Evolutionary conservation across 2,797 vertebrate species (phyloP), one percentile per base, ranked within the genome.

Genomic region (Meda fulgida): DNA sequence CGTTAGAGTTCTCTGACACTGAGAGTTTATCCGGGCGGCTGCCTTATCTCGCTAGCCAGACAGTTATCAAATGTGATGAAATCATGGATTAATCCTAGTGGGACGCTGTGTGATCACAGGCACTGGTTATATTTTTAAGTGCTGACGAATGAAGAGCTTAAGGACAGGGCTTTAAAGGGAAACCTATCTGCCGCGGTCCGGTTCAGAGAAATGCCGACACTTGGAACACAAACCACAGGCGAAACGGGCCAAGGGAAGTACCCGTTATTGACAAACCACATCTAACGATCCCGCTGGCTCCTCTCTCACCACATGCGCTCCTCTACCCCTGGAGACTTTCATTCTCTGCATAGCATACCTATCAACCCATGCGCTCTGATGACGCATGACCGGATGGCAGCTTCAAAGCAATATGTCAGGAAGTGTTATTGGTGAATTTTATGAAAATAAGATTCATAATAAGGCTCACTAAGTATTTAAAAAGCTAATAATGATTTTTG

Each of bases 231-330:
- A 77, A 73, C 87, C 84, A 91, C 60, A 71, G 72, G 48, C 48
- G 31, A 79, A 81, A 63, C 34, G 31, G 65, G 63, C 88, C 89
- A 86, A 71, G 89, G 90, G 91, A 91, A 92, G 89, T 48, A 85
- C 66, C 87, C 87, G 63, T 88, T 26, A 88, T 90, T 92, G 91
- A 91, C 93, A 91, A 92, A 92, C 89, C 88, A 87, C 90, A 89
- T 92, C 89, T 89, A 87, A 91, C 87, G 84, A 87, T 85, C 81
- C 60, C 80, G 69, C 80, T 85, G 86, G 89, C 90, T 84, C 84
- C 34, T 18, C 46, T 81, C 51, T 90, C 89, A 88, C 92, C 89
- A 88, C 87, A 91, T 38, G 63, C 31, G 19, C 16, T 38, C 13
- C 19, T 72, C 13, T 23, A 31, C 48, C 81, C 55, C 34, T 6